These are phyloP conservation scores for Callaeas wilsoni DNA, from an alignment of 2,113 vertebrate species.

Conservation along the genomic window DNA sequence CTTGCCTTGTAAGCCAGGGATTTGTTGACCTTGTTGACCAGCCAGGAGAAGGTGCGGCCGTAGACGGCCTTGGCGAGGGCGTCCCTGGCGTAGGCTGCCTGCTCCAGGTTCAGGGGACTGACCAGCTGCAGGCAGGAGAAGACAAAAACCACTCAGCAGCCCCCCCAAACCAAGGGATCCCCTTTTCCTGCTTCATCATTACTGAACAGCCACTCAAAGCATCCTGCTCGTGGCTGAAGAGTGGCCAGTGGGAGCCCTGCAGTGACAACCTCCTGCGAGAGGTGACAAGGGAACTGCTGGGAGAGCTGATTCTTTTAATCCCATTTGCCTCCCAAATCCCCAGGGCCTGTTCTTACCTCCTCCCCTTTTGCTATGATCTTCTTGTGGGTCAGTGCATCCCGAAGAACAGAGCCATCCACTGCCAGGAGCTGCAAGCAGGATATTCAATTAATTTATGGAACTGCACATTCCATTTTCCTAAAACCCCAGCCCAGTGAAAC, in stretches of 20 bases:
- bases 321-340: background rate
- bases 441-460: background rate
- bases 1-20: constrained; percentile 88
- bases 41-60: constrained; percentile 95
- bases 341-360: constrained; percentile 76
- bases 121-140: constrained; percentile 72
- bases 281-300: background rate
- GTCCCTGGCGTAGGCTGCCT: constrained; percentile 88
- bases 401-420: constrained; percentile 81
- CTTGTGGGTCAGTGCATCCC: constrained; percentile 90
- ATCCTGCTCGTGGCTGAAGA: background rate
- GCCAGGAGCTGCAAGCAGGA: constrained; percentile 82
- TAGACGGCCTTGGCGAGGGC: constrained; percentile 93
- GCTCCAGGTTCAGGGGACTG: constrained; percentile 93
- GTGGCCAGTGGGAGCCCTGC: background rate
- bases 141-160: background rate
- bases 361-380: constrained; percentile 98
- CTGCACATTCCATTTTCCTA: background rate
- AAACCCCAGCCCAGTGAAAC: background rate
- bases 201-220: background rate
- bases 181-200: background rate
- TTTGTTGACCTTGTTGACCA: constrained; percentile 92
- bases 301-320: background rate
- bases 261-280: background rate
- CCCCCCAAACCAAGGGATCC: background rate